A percentile compares a stretch with the other conserved stretches of the same genome.
phyloP scores from a whole-genome alignment of 2,113 vertebrate species.

The Sylvia atricapilla region DNA sequence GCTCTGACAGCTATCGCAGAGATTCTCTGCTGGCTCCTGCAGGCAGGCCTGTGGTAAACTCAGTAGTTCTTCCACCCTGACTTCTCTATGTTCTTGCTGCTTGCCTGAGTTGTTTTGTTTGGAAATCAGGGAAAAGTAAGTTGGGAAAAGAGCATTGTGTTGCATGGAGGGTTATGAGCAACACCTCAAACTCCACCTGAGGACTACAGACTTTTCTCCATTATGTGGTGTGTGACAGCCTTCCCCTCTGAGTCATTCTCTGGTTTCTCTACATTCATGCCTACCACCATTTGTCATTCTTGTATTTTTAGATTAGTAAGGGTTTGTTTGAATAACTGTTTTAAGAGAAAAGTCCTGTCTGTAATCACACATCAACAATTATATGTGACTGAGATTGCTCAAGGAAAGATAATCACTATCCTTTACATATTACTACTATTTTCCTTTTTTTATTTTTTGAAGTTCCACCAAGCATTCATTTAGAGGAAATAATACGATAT shows the following conservation, averaged over 20 bases:
- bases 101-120: not conserved
- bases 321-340: not conserved
- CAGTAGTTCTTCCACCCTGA: not conserved
- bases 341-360: not conserved
- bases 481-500: not conserved
- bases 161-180: not conserved
- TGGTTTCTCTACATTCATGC: not conserved
- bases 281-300: not conserved
- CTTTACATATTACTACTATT: not conserved
- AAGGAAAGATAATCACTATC: not conserved
- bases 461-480: not conserved
- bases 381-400: not conserved
- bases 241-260: not conserved
- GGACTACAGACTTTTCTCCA: fast-evolving
- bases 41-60: not conserved
- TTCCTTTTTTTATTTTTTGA: not conserved
- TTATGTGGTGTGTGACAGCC: not conserved
- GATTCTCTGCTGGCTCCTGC: not conserved
- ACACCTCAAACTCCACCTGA: not conserved
- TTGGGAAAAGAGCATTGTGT: not conserved
- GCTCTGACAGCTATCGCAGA: not conserved
- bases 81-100: not conserved
- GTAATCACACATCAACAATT: not conserved
- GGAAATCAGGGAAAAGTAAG: not conserved
- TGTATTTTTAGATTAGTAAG: not conserved